Evolutionary conservation across 2,797 vertebrate genomes (phyloP).

Genomic region (Pantherophis vulpinus): DNA sequence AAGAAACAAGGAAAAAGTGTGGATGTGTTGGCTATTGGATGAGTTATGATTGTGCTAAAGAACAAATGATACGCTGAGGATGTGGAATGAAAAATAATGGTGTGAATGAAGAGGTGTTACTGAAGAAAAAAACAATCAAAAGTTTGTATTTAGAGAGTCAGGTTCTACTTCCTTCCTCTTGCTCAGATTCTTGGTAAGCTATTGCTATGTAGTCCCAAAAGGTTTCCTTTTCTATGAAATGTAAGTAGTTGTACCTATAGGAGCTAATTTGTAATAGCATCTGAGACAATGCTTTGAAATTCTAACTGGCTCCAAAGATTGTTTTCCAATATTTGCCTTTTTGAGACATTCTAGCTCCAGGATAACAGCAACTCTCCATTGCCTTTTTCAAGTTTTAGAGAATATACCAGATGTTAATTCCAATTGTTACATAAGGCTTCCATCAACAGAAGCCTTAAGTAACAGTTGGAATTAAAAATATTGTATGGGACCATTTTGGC

Average conservation of each 20-base stretch:
- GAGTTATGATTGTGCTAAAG: background rate
- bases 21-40: background rate
- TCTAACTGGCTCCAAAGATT: background rate
- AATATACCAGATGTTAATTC: background rate
- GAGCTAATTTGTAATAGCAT: background rate
- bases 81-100: background rate
- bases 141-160: background rate
- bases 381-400: background rate
- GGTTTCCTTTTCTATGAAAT: background rate
- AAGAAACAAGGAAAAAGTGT: background rate
- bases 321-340: background rate
- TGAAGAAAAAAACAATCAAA: background rate
- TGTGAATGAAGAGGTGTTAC: background rate
- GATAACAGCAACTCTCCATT: background rate
- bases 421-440: background rate
- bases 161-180: background rate
- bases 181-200: background rate
- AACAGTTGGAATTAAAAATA: background rate
- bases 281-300: background rate
- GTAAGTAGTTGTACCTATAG: background rate
- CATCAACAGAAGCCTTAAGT: background rate
- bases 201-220: background rate
- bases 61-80: background rate
- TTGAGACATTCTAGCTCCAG: background rate
- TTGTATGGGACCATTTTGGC: background rate